Base-by-base conservation (phyloP, 2,797 vertebrate genomes). In the Phataginus tricuspis region DNA sequence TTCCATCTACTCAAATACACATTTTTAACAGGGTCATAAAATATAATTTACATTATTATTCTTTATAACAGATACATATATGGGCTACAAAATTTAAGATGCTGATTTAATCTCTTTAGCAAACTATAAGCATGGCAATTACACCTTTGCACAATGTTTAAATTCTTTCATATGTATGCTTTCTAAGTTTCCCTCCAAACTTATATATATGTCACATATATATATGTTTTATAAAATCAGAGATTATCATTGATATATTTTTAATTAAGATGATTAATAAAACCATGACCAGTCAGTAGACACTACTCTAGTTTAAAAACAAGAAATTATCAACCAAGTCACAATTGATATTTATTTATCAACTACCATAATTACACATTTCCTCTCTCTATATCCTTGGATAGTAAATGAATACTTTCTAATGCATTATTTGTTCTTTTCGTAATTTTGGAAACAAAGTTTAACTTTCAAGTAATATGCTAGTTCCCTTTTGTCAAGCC, bases 361-460 rank as follows among this genome's bases (percentile, higher is more conserved):
- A 86, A 2, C 42, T 75, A 5, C 11, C 2, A 7, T 45, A 80
- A 45, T 61, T 31, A 82, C n/a, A 75, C 2, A 49, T 3, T 77
- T 64, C 63, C 15, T 68, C 4, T 51, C 5, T 86, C 2, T 37
- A 25, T 13, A 34, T 12, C 2, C 4, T 31, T n/a, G 4, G 5
- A 49, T 42, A 82, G 4, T 71, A 83, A 61, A 51, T 71, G 31
- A 86, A 6, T 83, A 31, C 27, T 59, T 96, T 86, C 19, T 64
- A 25, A 10, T 49, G 13, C 0, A 51, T 63, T 83, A 37, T n/a
- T 90, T 61, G 3, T 29, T 49, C 34, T 88, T 89, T 90, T 80
- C 2, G 0, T 96, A 94, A 79, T 49, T n/a, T 90, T 72, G 92
- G 93, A 90, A 8, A 63, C 19, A 86, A 90, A 90, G 27, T 37